Percentiles rank a stretch among this genome's conserved stretches.
phyloP scores from a whole-genome alignment of 2,888 invertebrate species.

The Synanthedon myopaeformis region DNA sequence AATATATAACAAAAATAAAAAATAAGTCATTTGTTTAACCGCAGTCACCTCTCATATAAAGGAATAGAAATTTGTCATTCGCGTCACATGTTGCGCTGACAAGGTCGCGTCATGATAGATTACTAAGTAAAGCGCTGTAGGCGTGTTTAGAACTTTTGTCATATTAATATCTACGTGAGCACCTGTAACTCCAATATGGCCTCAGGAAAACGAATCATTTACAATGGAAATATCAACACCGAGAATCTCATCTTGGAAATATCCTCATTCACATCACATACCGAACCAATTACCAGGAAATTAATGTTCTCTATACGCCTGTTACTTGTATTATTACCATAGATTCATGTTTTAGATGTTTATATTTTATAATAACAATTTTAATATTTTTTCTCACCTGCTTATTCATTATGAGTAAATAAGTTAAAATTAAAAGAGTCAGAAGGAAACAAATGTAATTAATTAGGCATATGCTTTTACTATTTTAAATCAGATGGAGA shows the following conservation, averaged over 20 bases:
- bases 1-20: too few relatives aligned
- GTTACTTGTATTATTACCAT: too few relatives aligned
- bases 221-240: constrained; percentile 1
- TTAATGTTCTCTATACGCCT: constrained; percentile 17
- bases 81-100: constrained; percentile 5
- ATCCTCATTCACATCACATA: constrained; percentile 16
- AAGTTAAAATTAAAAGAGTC: too few relatives aligned
- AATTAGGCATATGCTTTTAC: too few relatives aligned
- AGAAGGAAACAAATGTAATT: too few relatives aligned
- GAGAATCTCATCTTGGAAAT: constrained; percentile 10
- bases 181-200: too few relatives aligned
- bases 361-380: too few relatives aligned
- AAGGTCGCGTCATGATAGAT: constrained; percentile 6
- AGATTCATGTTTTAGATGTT: too few relatives aligned
- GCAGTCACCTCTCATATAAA: background rate
- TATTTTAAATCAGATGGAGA: too few relatives aligned
- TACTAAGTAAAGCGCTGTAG: constrained; percentile 4
- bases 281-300: constrained; percentile 28
- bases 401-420: too few relatives aligned
- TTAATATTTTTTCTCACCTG: too few relatives aligned
- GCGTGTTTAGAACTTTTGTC: background rate
- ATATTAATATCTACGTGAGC: background rate
- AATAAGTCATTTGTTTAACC: too few relatives aligned
- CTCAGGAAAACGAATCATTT: background rate
- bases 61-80: constrained; percentile 1